Evolutionary conservation across 2,888 invertebrate genomes (phyloP).

Genomic region (Agonopterix arenella): DNA sequence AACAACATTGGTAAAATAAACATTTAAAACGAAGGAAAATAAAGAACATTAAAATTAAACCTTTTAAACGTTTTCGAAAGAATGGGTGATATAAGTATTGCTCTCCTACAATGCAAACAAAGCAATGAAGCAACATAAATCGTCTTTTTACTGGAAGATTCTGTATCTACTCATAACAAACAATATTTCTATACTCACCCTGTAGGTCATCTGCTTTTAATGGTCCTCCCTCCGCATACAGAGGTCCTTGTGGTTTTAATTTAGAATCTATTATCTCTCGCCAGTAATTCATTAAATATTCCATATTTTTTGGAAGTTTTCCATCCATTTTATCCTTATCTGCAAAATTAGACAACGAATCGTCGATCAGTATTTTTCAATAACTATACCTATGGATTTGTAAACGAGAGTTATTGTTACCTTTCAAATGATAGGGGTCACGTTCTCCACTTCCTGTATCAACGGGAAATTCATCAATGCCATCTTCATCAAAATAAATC

Average conservation of each 20-base stretch:
- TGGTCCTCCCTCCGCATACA: slow-evolving; percentile 67
- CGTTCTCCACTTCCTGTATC: slow-evolving; percentile 64
- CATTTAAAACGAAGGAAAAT: slow-evolving; percentile 35
- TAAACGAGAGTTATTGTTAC: slow-evolving; percentile 22
- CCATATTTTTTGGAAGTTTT: slow-evolving; percentile 57
- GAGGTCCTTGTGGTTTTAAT: slow-evolving; percentile 42
- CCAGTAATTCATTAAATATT: slow-evolving; percentile 63
- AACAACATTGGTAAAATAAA: slow-evolving; percentile 27
- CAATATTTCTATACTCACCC: slow-evolving; percentile 36
- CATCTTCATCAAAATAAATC: slow-evolving; percentile 75
- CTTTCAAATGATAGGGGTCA: slow-evolving; percentile 50
- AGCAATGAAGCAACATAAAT: slow-evolving; percentile 54
- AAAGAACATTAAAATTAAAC: slow-evolving; percentile 20
- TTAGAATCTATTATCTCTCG: slow-evolving; percentile 49
- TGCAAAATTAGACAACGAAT: background rate
- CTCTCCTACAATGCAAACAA: slow-evolving; percentile 50
- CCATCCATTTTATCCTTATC: slow-evolving; percentile 7
- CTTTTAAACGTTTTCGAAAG: slow-evolving; percentile 25
- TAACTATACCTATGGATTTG: background rate
- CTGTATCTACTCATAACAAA: background rate
- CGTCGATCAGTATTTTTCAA: background rate
- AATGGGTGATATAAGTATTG: slow-evolving; percentile 42
- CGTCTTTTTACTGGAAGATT: slow-evolving; percentile 28
- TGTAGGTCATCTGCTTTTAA: slow-evolving; percentile 53
- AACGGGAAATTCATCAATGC: slow-evolving; percentile 52